phyloP scores from a whole-genome alignment of 2,888 invertebrate species.

The Ceramica pisi region DNA sequence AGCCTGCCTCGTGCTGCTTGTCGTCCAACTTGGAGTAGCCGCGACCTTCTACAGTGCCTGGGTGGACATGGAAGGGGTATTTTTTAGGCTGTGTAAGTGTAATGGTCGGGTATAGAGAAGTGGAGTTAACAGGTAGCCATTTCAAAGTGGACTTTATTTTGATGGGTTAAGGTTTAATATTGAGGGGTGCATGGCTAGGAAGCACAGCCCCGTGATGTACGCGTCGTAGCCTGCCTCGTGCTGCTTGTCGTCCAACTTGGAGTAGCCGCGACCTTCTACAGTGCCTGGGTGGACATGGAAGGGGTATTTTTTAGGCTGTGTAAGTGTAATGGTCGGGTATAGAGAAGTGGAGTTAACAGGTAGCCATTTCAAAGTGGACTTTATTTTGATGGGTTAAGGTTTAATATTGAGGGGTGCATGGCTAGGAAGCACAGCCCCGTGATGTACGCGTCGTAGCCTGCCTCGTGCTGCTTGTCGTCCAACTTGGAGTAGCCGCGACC shows the following conservation, averaged over 20 bases:
- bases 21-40: conserved; percentile 89
- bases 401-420: no score
- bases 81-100: not conserved
- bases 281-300: conserved; percentile 67
- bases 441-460: no score
- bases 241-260: conserved; percentile 86
- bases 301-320: not conserved
- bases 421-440: no score
- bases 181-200: conserved; percentile 93
- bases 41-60: conserved; percentile 79
- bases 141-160: no score
- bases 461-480: no score
- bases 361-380: no score
- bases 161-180: no score
- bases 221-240: conserved; percentile 98
- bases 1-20: conserved; percentile 96
- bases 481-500: no score
- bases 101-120: no score
- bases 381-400: no score
- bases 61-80: rapidly evolving
- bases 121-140: no score
- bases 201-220: conserved; percentile 95
- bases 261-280: conserved; percentile 88
- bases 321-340: not conserved
- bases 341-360: no score